A percentile compares a stretch with the other conserved stretches of the same genome.
Conservation (phyloP, 2,797 vertebrate species). For the Atherinosoma microstoma region DNA sequence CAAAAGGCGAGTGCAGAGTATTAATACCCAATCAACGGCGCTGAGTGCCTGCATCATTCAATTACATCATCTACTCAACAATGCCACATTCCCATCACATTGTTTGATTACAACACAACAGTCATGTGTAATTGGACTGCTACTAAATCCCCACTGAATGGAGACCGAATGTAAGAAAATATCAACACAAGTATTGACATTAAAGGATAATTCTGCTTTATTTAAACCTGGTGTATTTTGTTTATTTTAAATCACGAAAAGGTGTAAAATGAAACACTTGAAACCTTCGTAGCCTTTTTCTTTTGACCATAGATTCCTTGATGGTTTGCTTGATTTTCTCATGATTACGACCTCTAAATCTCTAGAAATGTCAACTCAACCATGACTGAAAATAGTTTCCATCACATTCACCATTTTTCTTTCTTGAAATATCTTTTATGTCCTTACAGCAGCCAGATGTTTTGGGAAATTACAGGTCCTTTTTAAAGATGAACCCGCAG, state of each 20-base stretch:
- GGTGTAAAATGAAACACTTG: neutral
- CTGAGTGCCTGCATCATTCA: neutral
- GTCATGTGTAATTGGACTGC: neutral
- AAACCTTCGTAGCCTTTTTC: too few relatives aligned
- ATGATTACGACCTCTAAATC: too few relatives aligned
- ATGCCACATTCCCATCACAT: neutral
- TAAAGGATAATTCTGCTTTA: neutral
- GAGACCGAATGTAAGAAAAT: neutral
- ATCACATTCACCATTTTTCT: too few relatives aligned
- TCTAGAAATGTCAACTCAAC: too few relatives aligned
- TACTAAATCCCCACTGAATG: neutral
- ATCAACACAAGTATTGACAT: neutral
- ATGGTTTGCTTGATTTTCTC: too few relatives aligned
- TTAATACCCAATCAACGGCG: constrained; percentile 25
- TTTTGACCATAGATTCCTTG: too few relatives aligned
- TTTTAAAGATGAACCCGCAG: neutral
- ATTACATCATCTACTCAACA: neutral
- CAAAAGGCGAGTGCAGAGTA: constrained; percentile 16
- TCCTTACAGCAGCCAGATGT: neutral
- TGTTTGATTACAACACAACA: constrained; percentile 6
- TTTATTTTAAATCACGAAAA: too few relatives aligned
- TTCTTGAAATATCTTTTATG: neutral
- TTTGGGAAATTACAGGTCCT: neutral
- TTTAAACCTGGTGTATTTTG: too few relatives aligned
- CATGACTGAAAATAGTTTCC: too few relatives aligned